Percentiles rank a stretch among this genome's conserved stretches.
Evolutionary conservation across 2,113 vertebrate genomes (phyloP).

Genomic region (Turdus rufiventris): DNA sequence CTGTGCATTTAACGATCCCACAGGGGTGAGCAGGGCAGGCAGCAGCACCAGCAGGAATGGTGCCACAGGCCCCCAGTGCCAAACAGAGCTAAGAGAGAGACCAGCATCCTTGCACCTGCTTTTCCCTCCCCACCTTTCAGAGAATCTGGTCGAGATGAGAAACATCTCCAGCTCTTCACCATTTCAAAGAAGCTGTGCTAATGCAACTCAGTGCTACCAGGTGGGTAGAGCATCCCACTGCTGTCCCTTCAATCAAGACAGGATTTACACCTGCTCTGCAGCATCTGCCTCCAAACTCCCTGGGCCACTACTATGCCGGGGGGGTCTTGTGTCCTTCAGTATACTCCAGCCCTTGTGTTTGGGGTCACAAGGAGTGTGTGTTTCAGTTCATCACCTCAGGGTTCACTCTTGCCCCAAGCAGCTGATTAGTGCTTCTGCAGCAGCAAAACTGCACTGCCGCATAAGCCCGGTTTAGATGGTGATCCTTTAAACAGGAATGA

Average conservation of each 20-base stretch:
- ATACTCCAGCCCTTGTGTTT: neutral
- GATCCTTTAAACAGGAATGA: conserved; percentile 32
- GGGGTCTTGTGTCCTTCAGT: neutral
- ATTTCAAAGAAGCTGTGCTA: neutral
- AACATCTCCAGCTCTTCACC: neutral
- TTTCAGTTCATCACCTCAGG: neutral
- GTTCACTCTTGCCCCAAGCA: neutral
- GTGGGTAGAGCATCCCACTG: rapidly evolving
- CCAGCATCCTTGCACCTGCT: neutral
- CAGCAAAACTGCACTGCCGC: neutral
- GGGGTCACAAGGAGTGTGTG: neutral
- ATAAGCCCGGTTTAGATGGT: conserved; percentile 35
- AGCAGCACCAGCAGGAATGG: neutral
- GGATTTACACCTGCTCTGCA: neutral
- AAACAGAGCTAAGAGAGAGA: neutral
- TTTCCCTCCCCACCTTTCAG: neutral
- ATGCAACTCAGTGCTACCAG: rapidly evolving
- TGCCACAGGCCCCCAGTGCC: rapidly evolving
- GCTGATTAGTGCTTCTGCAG: conserved; percentile 5
- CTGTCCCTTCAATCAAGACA: neutral
- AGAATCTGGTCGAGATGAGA: neutral
- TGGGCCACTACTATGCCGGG: neutral
- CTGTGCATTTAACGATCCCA: rapidly evolving
- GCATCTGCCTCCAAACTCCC: neutral
- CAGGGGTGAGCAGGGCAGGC: rapidly evolving